These are phyloP conservation scores for Volucella bombylans DNA, from an alignment of 2,888 invertebrate species.

Conservation along the genomic window DNA sequence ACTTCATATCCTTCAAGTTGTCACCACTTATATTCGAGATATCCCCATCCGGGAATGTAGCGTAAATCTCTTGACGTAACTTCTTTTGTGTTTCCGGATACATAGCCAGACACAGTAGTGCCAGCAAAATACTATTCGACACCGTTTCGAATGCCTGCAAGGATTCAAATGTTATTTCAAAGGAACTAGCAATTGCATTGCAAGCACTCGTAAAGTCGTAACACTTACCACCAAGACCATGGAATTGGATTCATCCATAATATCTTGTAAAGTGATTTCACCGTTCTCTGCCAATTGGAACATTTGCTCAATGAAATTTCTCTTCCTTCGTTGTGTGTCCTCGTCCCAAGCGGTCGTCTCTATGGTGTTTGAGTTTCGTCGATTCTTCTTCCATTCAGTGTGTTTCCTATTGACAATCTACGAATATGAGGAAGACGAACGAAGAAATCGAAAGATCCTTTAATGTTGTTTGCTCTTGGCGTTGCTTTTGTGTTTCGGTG, in stretches of 20 bases:
- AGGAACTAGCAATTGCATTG: not conserved
- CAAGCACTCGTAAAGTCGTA: slow-evolving; percentile 5
- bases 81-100: slow-evolving; percentile 78
- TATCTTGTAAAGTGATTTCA: slow-evolving; percentile 79
- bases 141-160: slow-evolving; percentile 80
- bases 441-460: slow-evolving; percentile 18
- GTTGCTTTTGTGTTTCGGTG: no score
- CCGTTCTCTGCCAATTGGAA: slow-evolving; percentile 80
- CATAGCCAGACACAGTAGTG: slow-evolving; percentile 79
- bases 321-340: slow-evolving; percentile 75
- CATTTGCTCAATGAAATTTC: slow-evolving; percentile 81
- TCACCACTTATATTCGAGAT: slow-evolving; percentile 76
- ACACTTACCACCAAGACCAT: slow-evolving; percentile 80
- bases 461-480: slow-evolving; percentile 54
- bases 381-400: slow-evolving; percentile 77
- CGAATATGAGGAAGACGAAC: slow-evolving; percentile 23
- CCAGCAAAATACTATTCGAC: slow-evolving; percentile 79
- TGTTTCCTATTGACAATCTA: slow-evolving; percentile 79
- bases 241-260: slow-evolving; percentile 80
- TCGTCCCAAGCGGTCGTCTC: slow-evolving; percentile 29
- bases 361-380: slow-evolving; percentile 37
- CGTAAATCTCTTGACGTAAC: slow-evolving; percentile 78
- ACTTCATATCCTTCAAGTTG: slow-evolving; percentile 79
- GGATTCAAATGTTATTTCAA: slow-evolving; percentile 20
- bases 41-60: slow-evolving; percentile 75